A percentile compares a stretch with the other conserved stretches of the same genome.
Conservation (phyloP, 1,140 invertebrate genomes). For the Musca domestica region DNA sequence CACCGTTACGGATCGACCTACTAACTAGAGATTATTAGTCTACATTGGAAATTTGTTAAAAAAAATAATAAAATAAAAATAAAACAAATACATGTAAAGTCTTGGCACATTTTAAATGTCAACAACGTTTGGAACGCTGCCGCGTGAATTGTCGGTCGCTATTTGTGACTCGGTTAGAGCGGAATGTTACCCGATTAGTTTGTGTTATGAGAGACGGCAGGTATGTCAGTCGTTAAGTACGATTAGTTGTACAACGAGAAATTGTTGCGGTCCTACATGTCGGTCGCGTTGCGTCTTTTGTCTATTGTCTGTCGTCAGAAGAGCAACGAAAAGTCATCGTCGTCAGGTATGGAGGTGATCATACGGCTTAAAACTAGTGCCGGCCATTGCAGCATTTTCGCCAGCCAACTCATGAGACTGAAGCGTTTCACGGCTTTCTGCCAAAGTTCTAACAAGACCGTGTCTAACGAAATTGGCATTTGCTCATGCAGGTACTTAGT, state of each 20-base stretch:
- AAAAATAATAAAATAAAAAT: too few relatives aligned
- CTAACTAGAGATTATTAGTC: conserved; percentile 1
- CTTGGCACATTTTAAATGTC: conserved; percentile 22
- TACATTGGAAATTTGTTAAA: neutral
- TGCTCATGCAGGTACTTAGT: conserved; percentile 36
- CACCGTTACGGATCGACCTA: conserved; percentile 2
- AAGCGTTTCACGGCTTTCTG: conserved; percentile 31
- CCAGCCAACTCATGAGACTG: conserved; percentile 31
- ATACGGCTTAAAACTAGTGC: conserved; percentile 34
- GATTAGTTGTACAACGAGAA: neutral
- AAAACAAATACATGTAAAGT: too few relatives aligned
- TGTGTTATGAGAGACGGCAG: too few relatives aligned
- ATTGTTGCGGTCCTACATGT: neutral
- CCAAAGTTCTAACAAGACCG: conserved; percentile 32
- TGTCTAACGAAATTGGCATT: conserved; percentile 30
- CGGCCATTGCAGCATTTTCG: conserved; percentile 38
- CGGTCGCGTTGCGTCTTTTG: neutral
- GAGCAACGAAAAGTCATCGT: conserved; percentile 28
- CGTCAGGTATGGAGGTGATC: conserved; percentile 32
- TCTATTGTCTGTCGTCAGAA: conserved; percentile 24
- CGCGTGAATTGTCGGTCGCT: neutral
- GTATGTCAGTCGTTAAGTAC: too few relatives aligned
- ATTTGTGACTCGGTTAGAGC: conserved; percentile 10
- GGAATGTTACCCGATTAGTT: too few relatives aligned
- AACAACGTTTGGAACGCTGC: conserved; percentile 3